Conservation (phyloP, 2,113 vertebrate species). For the Micronycteris hirsuta region DNA sequence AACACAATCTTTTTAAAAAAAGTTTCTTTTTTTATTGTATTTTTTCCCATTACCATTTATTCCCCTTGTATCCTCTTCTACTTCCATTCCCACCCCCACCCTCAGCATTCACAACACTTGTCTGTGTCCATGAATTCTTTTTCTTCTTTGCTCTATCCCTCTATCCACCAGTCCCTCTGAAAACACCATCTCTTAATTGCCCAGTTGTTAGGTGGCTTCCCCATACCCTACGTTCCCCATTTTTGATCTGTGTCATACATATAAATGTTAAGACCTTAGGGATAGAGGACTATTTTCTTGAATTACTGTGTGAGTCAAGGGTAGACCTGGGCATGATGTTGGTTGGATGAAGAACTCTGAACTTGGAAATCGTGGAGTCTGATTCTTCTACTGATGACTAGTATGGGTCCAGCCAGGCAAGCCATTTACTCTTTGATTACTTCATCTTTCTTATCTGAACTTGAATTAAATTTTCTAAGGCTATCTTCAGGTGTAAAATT, state of each 20-base stretch:
- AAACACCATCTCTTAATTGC: not conserved
- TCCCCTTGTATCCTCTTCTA: too few relatives aligned
- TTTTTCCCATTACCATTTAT: too few relatives aligned
- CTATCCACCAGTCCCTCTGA: not conserved
- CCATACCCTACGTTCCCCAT: not conserved
- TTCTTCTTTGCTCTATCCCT: too few relatives aligned
- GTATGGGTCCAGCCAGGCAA: not conserved
- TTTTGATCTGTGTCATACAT: not conserved
- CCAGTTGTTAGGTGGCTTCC: not conserved
- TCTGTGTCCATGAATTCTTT: too few relatives aligned
- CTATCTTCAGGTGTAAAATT: not conserved
- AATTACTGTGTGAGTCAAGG: not conserved
- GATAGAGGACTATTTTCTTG: not conserved
- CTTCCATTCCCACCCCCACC: too few relatives aligned
- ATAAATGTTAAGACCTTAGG: not conserved
- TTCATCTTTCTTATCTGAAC: not conserved
- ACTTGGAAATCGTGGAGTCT: not conserved
- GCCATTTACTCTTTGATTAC: not conserved
- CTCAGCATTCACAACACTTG: too few relatives aligned
- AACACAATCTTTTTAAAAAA: too few relatives aligned
- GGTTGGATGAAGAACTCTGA: not conserved
- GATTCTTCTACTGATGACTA: not conserved
- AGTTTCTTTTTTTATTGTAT: too few relatives aligned
- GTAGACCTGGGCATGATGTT: not conserved
- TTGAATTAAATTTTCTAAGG: not conserved